Conservation (phyloP, 2,888 invertebrate genomes). For the Eilema depressum region DNA sequence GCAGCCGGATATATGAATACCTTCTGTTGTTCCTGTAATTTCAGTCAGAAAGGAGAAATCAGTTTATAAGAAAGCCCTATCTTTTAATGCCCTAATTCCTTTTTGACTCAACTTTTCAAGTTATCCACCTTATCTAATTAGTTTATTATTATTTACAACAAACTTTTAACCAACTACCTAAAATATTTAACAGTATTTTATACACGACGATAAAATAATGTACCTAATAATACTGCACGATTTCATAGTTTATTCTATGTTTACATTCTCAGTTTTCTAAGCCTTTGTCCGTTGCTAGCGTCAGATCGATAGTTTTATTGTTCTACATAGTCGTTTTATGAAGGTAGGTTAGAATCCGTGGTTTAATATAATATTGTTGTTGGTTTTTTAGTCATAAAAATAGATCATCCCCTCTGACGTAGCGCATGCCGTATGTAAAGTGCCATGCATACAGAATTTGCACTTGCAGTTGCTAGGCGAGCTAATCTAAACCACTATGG, state of each 20-base stretch:
- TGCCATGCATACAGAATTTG: too few relatives aligned
- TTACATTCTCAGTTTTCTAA: background rate
- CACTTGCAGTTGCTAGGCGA: too few relatives aligned
- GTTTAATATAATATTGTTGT: background rate
- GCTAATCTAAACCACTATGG: background rate
- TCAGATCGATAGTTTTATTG: background rate
- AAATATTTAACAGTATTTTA: too few relatives aligned
- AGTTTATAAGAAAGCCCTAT: too few relatives aligned
- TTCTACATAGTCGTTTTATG: background rate
- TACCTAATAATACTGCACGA: background rate
- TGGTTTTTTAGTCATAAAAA: background rate
- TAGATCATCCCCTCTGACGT: background rate
- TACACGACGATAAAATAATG: background rate
- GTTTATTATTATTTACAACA: background rate
- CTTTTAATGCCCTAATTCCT: too few relatives aligned
- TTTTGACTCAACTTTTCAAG: too few relatives aligned
- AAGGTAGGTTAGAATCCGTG: background rate
- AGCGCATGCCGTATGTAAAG: background rate
- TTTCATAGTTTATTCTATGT: background rate
- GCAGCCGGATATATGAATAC: background rate
- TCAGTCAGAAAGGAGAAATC: too few relatives aligned
- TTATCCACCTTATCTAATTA: too few relatives aligned
- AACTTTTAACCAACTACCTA: too few relatives aligned
- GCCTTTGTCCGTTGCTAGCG: background rate
- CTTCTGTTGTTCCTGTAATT: too few relatives aligned